phyloP scores from a whole-genome alignment of 2,113 vertebrate species.

The Cynocephalus volans region DNA sequence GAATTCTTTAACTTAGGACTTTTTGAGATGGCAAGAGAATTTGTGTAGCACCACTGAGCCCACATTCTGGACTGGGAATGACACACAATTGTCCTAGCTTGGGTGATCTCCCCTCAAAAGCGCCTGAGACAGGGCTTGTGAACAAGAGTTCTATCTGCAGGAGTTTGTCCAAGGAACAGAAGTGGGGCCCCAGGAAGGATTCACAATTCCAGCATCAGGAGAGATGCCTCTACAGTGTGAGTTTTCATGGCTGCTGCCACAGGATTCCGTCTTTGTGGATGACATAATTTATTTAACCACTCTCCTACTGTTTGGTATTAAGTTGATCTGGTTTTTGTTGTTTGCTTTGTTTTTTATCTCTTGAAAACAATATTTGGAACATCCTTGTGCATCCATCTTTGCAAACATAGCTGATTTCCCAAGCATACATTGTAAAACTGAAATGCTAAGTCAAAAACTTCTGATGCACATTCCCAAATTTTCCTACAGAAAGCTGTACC shows the following conservation, averaged over 20 bases:
- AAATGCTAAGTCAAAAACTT: conserved; percentile 29
- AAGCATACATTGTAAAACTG: not conserved
- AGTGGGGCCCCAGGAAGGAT: not conserved
- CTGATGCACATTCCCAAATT: not conserved
- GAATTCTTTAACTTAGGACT: not conserved
- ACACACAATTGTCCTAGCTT: not conserved
- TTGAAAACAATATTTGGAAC: conserved; percentile 41
- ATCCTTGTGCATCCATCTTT: not conserved
- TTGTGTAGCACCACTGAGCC: not conserved
- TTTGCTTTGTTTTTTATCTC: not conserved
- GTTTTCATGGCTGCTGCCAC: not conserved
- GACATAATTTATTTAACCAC: not conserved
- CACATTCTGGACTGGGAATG: not conserved
- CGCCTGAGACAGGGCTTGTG: not conserved
- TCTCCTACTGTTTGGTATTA: not conserved
- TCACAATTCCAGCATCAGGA: fast-evolving
- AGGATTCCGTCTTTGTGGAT: not conserved
- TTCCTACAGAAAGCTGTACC: not conserved
- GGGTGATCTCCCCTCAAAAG: not conserved
- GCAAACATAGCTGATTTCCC: not conserved
- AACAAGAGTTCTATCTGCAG: not conserved
- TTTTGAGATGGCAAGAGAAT: not conserved
- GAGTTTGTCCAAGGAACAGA: not conserved
- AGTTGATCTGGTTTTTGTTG: not conserved
- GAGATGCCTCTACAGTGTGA: not conserved